Percentiles rank a stretch among this genome's conserved stretches.
Evolutionary conservation across 1,140 invertebrate genomes (phyloP).

Genomic region (Telenomus remus): DNA sequence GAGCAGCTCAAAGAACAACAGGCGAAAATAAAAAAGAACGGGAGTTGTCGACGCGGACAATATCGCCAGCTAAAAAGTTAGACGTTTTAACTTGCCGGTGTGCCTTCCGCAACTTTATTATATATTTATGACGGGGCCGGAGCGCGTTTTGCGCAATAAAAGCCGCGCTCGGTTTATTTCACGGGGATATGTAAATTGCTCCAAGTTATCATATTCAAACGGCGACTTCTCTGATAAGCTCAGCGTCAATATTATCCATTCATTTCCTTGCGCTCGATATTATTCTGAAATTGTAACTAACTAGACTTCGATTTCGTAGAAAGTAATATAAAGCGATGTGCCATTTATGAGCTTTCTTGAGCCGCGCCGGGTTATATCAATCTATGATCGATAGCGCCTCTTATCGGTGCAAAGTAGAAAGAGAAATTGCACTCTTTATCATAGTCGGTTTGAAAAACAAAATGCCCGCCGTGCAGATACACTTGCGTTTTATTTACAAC

Average conservation of each 20-base stretch:
- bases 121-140: slow-evolving; percentile 15
- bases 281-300: slow-evolving; percentile 9
- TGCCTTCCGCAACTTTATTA: slow-evolving; percentile 29
- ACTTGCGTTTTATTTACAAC: neutral
- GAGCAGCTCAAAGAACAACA: slow-evolving; percentile 18
- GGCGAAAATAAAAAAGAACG: slow-evolving; percentile 13
- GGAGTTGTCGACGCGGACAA: slow-evolving; percentile 19
- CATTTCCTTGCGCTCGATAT: slow-evolving; percentile 8
- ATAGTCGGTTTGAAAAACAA: neutral
- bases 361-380: too few species aligned
- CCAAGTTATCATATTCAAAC: too few species aligned
- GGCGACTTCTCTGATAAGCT: slow-evolving; percentile 8
- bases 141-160: neutral
- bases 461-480: too few species aligned
- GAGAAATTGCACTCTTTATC: neutral
- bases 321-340: slow-evolving; percentile 7
- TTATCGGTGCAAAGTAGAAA: neutral
- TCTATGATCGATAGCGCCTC: neutral
- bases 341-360: too few species aligned
- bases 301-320: slow-evolving; percentile 7
- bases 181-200: too few species aligned
- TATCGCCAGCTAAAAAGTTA: slow-evolving; percentile 19
- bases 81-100: slow-evolving; percentile 1
- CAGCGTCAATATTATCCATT: slow-evolving; percentile 28
- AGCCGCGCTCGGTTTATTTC: too few species aligned